phyloP scores from a whole-genome alignment of 37 sponge, comb jelly and placozoan genomes.

The Theonella swinhoei region DNA sequence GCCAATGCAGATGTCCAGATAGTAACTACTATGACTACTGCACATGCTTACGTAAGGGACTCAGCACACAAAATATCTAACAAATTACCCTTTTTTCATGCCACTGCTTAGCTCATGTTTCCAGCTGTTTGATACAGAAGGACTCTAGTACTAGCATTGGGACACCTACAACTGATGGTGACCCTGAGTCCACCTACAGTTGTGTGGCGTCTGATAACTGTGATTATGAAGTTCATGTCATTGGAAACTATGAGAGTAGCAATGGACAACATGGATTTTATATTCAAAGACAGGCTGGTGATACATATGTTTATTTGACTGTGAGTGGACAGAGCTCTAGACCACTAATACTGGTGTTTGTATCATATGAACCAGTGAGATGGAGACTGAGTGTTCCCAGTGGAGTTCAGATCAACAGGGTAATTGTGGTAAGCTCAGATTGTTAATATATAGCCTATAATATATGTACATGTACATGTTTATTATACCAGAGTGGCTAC shows the following conservation, averaged over 20 bases:
- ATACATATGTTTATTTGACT: background rate
- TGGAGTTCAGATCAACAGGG: constrained; percentile 20
- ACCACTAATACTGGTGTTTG: constrained; percentile 17
- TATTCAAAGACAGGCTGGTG: background rate
- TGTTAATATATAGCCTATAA: background rate
- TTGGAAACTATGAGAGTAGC: constrained; percentile 15
- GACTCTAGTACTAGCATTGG: background rate
- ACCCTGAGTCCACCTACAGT: background rate
- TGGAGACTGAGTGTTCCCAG: constrained; percentile 11
- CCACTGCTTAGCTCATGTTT: background rate
- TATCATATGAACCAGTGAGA: constrained; percentile 13
- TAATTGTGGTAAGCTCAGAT: background rate
- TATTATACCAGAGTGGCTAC: background rate
- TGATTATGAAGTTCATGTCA: constrained; percentile 17
- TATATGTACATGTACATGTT: background rate
- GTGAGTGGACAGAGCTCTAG: background rate
- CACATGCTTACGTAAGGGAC: constrained; percentile 19
- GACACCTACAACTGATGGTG: background rate
- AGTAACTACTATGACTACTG: background rate
- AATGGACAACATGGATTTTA: background rate
- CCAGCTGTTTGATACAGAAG: background rate
- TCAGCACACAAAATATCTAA: too few species aligned
- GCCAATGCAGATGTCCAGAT: background rate
- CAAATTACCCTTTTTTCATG: background rate
- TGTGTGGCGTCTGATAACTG: constrained; percentile 10